phyloP scores from a whole-genome alignment of 1,140 invertebrate genomes.

The Rhopalosiphum padi region DNA sequence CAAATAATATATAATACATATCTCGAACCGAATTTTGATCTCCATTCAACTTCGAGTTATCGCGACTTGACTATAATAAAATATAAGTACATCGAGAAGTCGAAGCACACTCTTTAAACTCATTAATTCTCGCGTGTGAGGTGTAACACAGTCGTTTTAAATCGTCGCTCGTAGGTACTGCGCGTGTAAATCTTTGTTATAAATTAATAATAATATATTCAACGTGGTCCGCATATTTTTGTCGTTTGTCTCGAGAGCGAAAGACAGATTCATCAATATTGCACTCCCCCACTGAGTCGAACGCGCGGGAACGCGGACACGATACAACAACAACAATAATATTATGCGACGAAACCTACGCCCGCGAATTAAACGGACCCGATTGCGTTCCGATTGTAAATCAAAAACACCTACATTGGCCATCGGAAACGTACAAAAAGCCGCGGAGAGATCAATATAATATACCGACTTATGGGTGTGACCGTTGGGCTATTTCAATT shows the following conservation, averaged over 20 bases:
- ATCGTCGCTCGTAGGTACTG: background rate
- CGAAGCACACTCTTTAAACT: background rate
- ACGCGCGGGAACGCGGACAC: background rate
- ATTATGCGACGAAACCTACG: background rate
- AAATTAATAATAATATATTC: background rate
- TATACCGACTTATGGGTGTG: background rate
- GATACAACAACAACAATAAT: background rate
- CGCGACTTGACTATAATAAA: no score
- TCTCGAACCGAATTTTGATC: no score
- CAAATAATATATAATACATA: no score
- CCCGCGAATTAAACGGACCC: background rate
- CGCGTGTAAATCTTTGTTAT: background rate
- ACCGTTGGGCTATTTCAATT: background rate
- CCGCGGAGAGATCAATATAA: background rate
- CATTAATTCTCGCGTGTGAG: background rate
- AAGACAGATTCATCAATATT: background rate
- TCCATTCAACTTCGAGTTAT: no score
- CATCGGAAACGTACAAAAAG: background rate
- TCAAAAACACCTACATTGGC: slow-evolving; percentile 13
- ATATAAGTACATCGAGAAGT: background rate
- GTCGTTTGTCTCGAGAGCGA: background rate
- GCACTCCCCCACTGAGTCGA: background rate
- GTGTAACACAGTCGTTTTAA: background rate
- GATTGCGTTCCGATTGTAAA: background rate
- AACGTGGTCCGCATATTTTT: background rate